Conservation (phyloP, 2,113 vertebrate genomes). For the Spheniscus mendiculus region DNA sequence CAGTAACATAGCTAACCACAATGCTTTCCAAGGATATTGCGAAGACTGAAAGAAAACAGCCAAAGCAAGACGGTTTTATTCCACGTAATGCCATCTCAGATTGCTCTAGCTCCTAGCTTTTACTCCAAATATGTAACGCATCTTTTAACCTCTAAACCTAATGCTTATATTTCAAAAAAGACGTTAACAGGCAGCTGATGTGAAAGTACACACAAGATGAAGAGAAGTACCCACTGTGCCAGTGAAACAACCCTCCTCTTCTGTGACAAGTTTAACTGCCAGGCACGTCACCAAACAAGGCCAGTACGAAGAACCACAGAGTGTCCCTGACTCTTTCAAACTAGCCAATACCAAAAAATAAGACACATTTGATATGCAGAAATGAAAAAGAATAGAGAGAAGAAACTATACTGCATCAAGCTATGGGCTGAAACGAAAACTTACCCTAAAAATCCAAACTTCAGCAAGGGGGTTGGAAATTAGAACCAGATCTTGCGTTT, state of each 20-base stretch:
- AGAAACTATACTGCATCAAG: not conserved
- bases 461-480: constrained; percentile 1
- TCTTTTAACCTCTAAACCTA: not conserved
- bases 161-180: not conserved
- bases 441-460: not conserved
- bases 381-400: not conserved
- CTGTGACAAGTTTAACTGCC: not conserved
- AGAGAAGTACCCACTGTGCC: not conserved
- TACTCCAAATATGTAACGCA: not conserved
- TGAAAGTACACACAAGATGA: not conserved
- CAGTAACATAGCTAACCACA: not conserved
- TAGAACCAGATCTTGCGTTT: constrained; percentile 24
- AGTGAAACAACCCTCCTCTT: not conserved
- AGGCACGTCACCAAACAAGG: not conserved
- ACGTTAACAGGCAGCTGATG: not conserved
- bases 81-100: not conserved
- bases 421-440: not conserved
- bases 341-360: not conserved
- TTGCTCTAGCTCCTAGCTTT: not conserved
- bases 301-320: not conserved
- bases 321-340: not conserved
- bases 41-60: not conserved
- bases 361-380: not conserved
- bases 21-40: not conserved
- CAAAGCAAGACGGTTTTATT: not conserved